These are phyloP conservation scores for Glaucomys volans DNA, from an alignment of 2,113 vertebrate species.

Conservation along the genomic window DNA sequence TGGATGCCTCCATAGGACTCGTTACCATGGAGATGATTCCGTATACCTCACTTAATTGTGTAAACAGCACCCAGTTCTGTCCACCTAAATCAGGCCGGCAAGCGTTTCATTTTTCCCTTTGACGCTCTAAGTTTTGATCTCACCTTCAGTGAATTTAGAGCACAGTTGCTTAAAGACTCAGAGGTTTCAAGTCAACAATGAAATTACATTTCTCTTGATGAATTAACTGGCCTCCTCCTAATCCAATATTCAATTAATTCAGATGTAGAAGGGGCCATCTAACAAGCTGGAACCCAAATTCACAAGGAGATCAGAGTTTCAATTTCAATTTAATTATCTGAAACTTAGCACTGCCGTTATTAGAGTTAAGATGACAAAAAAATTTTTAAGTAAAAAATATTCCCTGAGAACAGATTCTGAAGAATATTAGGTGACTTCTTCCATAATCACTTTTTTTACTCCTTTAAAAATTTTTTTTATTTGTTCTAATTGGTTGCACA, in stretches of 20 bases:
- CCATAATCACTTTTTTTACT: background rate
- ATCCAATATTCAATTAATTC: constrained; percentile 73
- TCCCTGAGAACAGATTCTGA: constrained; percentile 5
- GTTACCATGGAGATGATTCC: constrained; percentile 77
- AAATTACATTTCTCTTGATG: constrained; percentile 74
- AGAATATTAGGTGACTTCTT: background rate
- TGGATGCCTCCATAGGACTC: constrained; percentile 21
- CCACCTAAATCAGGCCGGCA: constrained; percentile 46
- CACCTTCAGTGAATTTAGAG: constrained; percentile 31
- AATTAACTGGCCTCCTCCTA: constrained; percentile 57
- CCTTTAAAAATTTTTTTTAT: too few relatives aligned
- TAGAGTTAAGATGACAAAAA: constrained; percentile 45
- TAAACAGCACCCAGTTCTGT: constrained; percentile 66
- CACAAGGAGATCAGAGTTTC: constrained; percentile 67
- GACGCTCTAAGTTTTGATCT: constrained; percentile 49
- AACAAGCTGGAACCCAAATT: constrained; percentile 55
- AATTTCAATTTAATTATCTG: constrained; percentile 70
- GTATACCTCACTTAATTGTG: constrained; percentile 60
- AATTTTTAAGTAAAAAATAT: background rate
- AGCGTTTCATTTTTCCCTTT: background rate
- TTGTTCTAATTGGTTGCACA: too few relatives aligned
- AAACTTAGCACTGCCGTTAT: constrained; percentile 56
- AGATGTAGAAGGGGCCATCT: background rate
- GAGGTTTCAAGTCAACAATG: constrained; percentile 62
- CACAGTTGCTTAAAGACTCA: constrained; percentile 8